These are phyloP conservation scores for Philereme vetulata DNA, from an alignment of 2,888 invertebrate species.

Conservation along the genomic window DNA sequence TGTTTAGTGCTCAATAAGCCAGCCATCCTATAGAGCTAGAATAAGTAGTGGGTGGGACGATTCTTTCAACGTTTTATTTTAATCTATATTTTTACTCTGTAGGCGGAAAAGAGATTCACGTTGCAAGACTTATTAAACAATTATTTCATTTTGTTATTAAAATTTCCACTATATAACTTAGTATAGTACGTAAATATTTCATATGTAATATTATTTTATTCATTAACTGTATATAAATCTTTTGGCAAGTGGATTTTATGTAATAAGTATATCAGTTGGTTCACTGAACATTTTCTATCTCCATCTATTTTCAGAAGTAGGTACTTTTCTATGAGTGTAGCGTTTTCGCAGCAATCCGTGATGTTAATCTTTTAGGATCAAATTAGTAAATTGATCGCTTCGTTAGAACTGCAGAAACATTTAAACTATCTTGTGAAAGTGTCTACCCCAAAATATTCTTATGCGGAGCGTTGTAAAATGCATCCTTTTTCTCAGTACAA, in stretches of 20 bases:
- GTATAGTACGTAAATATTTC: neutral
- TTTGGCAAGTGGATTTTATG: neutral
- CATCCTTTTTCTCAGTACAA: slow-evolving; percentile 80
- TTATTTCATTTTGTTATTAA: neutral
- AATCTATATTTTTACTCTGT: slow-evolving; percentile 26
- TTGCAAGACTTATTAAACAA: slow-evolving; percentile 13
- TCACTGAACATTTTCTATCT: slow-evolving; percentile 84
- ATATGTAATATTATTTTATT: slow-evolving; percentile 4
- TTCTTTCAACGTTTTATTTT: neutral
- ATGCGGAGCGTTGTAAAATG: slow-evolving; percentile 81
- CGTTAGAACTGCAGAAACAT: slow-evolving; percentile 69
- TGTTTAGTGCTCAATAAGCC: too few relatives aligned
- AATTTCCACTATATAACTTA: neutral
- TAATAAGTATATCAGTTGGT: slow-evolving; percentile 59
- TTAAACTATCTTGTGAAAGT: slow-evolving; percentile 79
- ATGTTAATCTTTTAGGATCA: slow-evolving; percentile 85
- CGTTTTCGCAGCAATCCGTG: slow-evolving; percentile 86
- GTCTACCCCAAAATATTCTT: slow-evolving; percentile 72
- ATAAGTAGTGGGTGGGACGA: neutral
- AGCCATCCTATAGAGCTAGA: neutral
- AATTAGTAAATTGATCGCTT: slow-evolving; percentile 82
- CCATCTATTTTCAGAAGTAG: slow-evolving; percentile 89
- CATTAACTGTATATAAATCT: neutral
- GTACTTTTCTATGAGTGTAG: slow-evolving; percentile 86
- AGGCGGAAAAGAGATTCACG: slow-evolving; percentile 23